These are phyloP conservation scores for Gila robusta DNA, from an alignment of 2,797 vertebrate species.

Conservation along the genomic window DNA sequence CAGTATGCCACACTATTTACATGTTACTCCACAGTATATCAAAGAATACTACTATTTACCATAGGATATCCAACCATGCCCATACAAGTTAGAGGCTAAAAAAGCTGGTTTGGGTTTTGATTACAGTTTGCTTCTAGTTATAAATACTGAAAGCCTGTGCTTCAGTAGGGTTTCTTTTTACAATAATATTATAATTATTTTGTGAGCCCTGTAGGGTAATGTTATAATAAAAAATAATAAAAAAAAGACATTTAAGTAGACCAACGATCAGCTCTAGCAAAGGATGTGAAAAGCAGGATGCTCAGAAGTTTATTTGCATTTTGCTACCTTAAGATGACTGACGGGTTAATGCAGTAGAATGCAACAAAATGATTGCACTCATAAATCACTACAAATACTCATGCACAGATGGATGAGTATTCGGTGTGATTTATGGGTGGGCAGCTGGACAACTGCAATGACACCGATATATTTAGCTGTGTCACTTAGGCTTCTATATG, in stretches of 20 bases:
- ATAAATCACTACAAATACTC: conserved; percentile 47
- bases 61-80: neutral
- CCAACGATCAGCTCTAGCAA: neutral
- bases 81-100: neutral
- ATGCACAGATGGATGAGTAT: conserved; percentile 52
- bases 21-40: too few species aligned
- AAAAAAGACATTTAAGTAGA: neutral
- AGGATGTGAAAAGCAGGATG: conserved; percentile 11
- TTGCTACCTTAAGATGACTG: conserved; percentile 27
- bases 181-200: neutral
- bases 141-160: neutral
- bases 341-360: conserved; percentile 39
- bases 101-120: neutral
- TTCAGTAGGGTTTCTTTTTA: neutral
- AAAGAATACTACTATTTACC: neutral
- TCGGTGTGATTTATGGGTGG: conserved; percentile 42
- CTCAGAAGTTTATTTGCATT: conserved; percentile 26
- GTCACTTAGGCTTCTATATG: neutral
- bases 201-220: neutral
- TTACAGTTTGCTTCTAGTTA: neutral
- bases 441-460: conserved; percentile 43
- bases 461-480: conserved; percentile 2
- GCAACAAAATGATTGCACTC: conserved; percentile 49
- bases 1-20: neutral
- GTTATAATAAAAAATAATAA: neutral